phyloP scores from a whole-genome alignment of 2,888 invertebrate species.

The Cryptocephalus primarius region DNA sequence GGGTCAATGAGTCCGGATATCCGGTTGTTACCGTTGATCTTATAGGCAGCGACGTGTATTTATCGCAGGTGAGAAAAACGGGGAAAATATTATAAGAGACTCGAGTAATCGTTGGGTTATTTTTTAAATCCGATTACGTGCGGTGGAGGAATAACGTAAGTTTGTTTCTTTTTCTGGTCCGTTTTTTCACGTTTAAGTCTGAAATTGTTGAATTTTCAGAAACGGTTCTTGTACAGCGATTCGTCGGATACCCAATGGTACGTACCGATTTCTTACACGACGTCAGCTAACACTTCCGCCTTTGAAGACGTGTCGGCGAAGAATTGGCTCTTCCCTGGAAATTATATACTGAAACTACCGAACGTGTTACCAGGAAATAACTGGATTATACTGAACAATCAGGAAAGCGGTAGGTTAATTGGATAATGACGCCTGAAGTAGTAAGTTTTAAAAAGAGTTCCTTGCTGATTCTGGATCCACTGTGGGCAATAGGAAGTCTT shows the following conservation, averaged over 20 bases:
- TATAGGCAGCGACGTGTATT: slow-evolving; percentile 5
- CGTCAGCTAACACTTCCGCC: slow-evolving; percentile 27
- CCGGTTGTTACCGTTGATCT: slow-evolving; percentile 42
- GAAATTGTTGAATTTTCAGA: neutral
- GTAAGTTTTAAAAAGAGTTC: too few relatives aligned
- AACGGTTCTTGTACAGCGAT: neutral
- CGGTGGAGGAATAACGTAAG: too few relatives aligned
- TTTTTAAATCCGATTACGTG: too few relatives aligned
- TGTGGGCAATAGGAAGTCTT: too few relatives aligned
- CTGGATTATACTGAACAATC: slow-evolving; percentile 21
- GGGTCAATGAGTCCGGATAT: slow-evolving; percentile 49
- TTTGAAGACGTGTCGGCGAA: slow-evolving; percentile 31
- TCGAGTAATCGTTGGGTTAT: too few relatives aligned
- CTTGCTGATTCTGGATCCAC: too few relatives aligned
- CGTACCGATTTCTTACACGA: slow-evolving; percentile 43
- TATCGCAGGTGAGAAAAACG: slow-evolving; percentile 17
- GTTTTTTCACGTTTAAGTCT: too few relatives aligned
- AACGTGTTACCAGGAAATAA: slow-evolving; percentile 6
- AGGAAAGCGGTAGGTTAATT: slow-evolving; percentile 13
- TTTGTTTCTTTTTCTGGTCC: too few relatives aligned
- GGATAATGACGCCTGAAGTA: neutral
- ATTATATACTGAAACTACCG: neutral
- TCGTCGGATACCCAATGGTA: slow-evolving; percentile 29
- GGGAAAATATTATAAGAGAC: too few relatives aligned
- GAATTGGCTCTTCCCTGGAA: slow-evolving; percentile 23